Conservation (phyloP, 1,140 invertebrate genomes). For the Aphis gossypii region DNA sequence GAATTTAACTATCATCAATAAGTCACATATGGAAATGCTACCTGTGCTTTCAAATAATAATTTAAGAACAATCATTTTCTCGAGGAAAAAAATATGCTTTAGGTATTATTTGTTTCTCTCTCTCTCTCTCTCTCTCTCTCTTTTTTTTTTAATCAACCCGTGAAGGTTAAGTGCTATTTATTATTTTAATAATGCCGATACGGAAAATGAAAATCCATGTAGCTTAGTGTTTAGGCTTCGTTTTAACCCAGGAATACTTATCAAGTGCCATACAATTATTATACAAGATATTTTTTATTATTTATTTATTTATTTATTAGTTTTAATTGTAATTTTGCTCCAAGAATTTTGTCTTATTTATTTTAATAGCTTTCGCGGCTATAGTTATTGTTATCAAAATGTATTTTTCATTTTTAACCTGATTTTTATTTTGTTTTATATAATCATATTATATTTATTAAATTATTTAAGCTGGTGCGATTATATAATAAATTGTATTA, state of each 20-base stretch:
- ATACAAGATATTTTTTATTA: neutral
- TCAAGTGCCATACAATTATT: conserved; percentile 50
- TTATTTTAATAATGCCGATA: neutral
- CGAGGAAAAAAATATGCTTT: neutral
- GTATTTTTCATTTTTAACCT: conserved; percentile 50
- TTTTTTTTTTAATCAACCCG: neutral
- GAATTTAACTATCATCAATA: conserved; percentile 25
- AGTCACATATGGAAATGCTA: conserved; percentile 32
- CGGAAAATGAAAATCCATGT: neutral
- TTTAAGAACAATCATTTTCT: neutral
- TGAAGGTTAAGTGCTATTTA: neutral
- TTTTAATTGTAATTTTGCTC: conserved; percentile 2
- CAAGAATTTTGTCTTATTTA: conserved; percentile 40
- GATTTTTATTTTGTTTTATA: conserved; percentile 45
- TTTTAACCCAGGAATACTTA: conserved; percentile 18
- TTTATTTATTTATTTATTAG: conserved; percentile 10
- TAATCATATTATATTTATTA: conserved; percentile 51
- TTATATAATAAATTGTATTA: conserved; percentile 55
- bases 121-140: neutral
- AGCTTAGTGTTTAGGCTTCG: neutral
- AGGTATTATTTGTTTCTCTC: neutral
- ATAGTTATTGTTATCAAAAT: conserved; percentile 45
- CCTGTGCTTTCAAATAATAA: conserved; percentile 36
- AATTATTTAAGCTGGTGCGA: conserved; percentile 46
- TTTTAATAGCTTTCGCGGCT: neutral